A percentile compares a stretch with the other conserved stretches of the same genome.
Conservation (phyloP, 2,113 vertebrate species). For the Dipodomys spectabilis region DNA sequence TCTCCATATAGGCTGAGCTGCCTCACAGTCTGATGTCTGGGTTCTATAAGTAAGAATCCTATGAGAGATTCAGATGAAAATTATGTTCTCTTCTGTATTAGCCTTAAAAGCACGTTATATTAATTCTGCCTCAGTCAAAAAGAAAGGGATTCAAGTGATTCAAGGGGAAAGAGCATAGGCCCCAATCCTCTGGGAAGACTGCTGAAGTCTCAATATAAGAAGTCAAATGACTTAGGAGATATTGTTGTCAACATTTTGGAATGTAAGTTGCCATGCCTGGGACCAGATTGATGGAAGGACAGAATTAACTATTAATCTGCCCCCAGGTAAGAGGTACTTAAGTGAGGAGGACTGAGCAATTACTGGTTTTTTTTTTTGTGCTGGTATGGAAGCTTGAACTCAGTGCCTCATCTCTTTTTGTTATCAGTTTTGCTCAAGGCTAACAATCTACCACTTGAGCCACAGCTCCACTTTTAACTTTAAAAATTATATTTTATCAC, state of each 20-base stretch:
- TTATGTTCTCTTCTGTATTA: not conserved
- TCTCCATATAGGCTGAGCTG: too few relatives aligned
- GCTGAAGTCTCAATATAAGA: not conserved
- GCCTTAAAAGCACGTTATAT: not conserved
- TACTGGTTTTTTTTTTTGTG: not conserved
- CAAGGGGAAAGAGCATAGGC: not conserved
- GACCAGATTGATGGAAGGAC: not conserved
- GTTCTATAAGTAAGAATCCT: not conserved
- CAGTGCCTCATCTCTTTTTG: too few relatives aligned
- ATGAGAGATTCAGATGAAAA: not conserved
- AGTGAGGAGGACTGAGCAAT: not conserved
- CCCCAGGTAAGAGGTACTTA: not conserved
- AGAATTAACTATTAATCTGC: not conserved
- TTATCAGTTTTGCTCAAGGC: too few relatives aligned
- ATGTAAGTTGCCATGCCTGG: not conserved
- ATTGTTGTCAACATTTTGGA: conserved; percentile 25
- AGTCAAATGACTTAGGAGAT: not conserved
- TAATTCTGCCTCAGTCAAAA: not conserved
- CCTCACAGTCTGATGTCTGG: not conserved
- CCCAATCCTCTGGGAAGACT: not conserved
- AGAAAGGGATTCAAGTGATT: not conserved
- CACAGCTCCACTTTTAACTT: too few relatives aligned
- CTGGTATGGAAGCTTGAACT: too few relatives aligned
- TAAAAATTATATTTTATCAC: too few relatives aligned
- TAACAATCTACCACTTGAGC: too few relatives aligned